phyloP scores from a whole-genome alignment of 2,113 vertebrate genomes.

The Gymnorhina tibicen region DNA sequence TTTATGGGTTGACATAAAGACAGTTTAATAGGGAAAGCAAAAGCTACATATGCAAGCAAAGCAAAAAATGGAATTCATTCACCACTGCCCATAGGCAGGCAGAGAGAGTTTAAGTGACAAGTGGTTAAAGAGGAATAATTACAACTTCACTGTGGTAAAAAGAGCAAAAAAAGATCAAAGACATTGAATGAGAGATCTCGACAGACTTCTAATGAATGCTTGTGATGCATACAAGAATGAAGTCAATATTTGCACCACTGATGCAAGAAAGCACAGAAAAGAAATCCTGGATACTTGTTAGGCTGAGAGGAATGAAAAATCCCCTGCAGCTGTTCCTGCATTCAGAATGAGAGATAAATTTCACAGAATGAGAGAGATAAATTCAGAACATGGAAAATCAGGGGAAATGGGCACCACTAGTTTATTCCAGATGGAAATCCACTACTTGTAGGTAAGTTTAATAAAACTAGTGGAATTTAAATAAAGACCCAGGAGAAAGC shows the following conservation, averaged over 20 bases:
- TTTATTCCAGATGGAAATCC: not conserved
- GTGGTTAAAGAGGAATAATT: not conserved
- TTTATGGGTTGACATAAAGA: not conserved
- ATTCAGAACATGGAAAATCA: not conserved
- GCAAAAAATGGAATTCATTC: not conserved
- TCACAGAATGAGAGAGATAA: not conserved
- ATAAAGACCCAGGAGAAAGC: not conserved
- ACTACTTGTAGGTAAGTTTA: not conserved
- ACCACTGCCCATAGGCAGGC: not conserved
- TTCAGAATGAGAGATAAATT: not conserved
- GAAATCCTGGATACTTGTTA: not conserved
- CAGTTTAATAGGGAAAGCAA: not conserved
- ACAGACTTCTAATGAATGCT: not conserved
- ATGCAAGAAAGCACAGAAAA: not conserved
- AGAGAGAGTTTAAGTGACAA: not conserved
- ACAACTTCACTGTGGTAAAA: not conserved
- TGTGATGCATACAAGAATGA: not conserved
- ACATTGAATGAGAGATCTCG: not conserved
- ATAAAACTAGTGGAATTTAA: not conserved
- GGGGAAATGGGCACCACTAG: rapidly evolving
- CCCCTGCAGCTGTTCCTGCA: not conserved
- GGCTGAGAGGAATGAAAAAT: not conserved
- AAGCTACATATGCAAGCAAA: not conserved
- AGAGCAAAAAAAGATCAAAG: not conserved
- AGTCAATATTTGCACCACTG: not conserved